Evolutionary conservation across 2,113 vertebrate genomes (phyloP), one percentile per base, ranked within the genome.

Genomic region (Actenoides lindsayi): DNA sequence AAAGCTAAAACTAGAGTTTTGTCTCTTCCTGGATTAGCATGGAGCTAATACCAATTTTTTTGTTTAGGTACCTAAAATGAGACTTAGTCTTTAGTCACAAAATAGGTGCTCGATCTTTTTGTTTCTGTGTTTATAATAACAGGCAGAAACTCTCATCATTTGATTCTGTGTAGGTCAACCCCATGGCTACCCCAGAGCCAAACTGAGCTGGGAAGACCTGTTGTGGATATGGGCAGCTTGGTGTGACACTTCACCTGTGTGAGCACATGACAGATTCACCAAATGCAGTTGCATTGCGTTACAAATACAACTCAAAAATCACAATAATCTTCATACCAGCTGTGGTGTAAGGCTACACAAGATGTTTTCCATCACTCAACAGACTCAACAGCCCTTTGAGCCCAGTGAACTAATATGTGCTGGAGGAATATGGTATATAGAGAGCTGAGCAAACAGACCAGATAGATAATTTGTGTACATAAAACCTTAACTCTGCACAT

Each of bases 241-340:
- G 25, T 57, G 54, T 30, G 59, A 27, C n/a, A 13, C 12, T 59
- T 46, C 31, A 30, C 31, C 39, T 39, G 30, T 30, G 20, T 15
- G 19, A 89, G 19, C 57, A 6, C 48, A 50, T 2, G 0, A 18
- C 7, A 67, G 28, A 51, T 60, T 75, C 75, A 53, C 9, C 17
- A 50, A 71, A 37, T 2, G 0, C 31, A 41, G n/a, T 15, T 59
- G 31, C 27, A n/a, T 17, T 59, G 16, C 2, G 1, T 20, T 5
- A 54, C 50, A 63, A 81, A 53, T 20, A 3, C 63, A 80, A 44
- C 5, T 30, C 27, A 15, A 4, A 41, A 63, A 70, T 89, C 77
- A 28, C 18, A 12, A 65, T 57, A 57, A 4, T 39, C 20, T 67
- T 57, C 21, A 31, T 35, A 50, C 5, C 54, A 93, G 35, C 50